A percentile compares a stretch with the other conserved stretches of the same genome.
phyloP scores from a whole-genome alignment of 2,113 vertebrate species.

The Geothlypis trichas region DNA sequence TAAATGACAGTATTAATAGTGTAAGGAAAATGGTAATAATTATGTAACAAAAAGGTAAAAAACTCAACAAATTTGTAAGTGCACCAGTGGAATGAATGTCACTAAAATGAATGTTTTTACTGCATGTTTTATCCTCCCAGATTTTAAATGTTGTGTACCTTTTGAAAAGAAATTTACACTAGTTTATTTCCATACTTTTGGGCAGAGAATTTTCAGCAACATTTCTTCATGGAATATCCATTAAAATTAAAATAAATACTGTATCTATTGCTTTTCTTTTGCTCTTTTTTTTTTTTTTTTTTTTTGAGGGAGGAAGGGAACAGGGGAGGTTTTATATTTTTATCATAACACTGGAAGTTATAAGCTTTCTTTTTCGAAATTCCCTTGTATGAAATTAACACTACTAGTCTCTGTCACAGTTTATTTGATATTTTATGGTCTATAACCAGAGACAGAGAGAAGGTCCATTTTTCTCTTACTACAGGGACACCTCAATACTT shows the following conservation, averaged over 20 bases:
- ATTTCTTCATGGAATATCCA: background rate
- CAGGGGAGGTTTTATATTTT: background rate
- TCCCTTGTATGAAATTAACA: background rate
- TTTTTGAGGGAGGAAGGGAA: fast-evolving
- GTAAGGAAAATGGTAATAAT: background rate
- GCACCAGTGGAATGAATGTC: background rate
- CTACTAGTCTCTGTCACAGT: background rate
- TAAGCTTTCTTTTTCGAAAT: background rate
- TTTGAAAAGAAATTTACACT: background rate
- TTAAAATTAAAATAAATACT: background rate
- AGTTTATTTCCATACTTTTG: background rate
- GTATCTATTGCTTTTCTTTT: background rate
- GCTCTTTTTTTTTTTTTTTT: fast-evolving
- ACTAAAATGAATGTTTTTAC: background rate
- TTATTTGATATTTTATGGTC: background rate
- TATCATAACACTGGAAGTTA: background rate
- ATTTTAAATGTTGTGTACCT: background rate
- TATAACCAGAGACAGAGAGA: background rate
- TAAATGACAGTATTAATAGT: background rate
- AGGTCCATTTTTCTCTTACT: background rate
- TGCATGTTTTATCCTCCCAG: background rate
- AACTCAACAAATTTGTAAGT: background rate
- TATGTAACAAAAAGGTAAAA: background rate
- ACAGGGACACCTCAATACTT: background rate
- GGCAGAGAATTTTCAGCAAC: background rate